Percentiles rank a stretch among this genome's conserved stretches.
Evolutionary conservation across 1,140 invertebrate species (phyloP).

Genomic region (Episyrphus balteatus): DNA sequence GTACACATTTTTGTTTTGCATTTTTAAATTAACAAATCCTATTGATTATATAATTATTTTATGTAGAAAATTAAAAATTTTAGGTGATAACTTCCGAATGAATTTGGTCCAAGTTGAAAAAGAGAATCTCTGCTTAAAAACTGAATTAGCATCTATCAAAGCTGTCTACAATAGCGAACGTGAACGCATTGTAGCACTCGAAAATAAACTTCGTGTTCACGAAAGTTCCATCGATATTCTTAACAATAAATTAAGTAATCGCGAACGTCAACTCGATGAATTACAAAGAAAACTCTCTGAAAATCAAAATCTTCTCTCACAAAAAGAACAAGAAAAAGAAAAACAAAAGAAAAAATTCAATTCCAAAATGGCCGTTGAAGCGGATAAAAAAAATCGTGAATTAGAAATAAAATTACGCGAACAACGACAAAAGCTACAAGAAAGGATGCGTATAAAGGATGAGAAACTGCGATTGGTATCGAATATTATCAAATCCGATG

Average conservation of each 20-base stretch:
- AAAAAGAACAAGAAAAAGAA: slow-evolving; percentile 62
- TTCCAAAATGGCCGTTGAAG: slow-evolving; percentile 55
- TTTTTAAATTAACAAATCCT: too few relatives aligned
- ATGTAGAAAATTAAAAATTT: slow-evolving; percentile 4
- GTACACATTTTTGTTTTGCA: too few relatives aligned
- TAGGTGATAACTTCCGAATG: slow-evolving; percentile 52
- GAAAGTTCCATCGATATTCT: slow-evolving; percentile 43
- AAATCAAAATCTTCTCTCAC: slow-evolving; percentile 56
- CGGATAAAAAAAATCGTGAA: slow-evolving; percentile 55
- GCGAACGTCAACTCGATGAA: slow-evolving; percentile 25
- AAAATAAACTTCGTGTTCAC: slow-evolving; percentile 44
- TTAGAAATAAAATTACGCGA: slow-evolving; percentile 51
- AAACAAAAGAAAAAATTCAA: slow-evolving; percentile 61
- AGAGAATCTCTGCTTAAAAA: slow-evolving; percentile 49
- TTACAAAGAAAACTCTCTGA: slow-evolving; percentile 43
- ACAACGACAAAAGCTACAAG: slow-evolving; percentile 51
- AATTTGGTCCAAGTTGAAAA: slow-evolving; percentile 53
- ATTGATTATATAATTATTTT: too few relatives aligned
- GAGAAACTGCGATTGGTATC: slow-evolving; percentile 39
- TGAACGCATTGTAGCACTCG: slow-evolving; percentile 39
- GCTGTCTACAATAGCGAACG: slow-evolving; percentile 51
- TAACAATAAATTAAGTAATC: slow-evolving; percentile 42
- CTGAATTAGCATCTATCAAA: slow-evolving; percentile 51
- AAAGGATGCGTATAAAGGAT: slow-evolving; percentile 44
- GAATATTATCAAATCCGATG: slow-evolving; percentile 35